Evolutionary conservation across 2,113 vertebrate species (phyloP), one percentile per base, ranked within the genome.

Genomic region (Aphyosemion australe): DNA sequence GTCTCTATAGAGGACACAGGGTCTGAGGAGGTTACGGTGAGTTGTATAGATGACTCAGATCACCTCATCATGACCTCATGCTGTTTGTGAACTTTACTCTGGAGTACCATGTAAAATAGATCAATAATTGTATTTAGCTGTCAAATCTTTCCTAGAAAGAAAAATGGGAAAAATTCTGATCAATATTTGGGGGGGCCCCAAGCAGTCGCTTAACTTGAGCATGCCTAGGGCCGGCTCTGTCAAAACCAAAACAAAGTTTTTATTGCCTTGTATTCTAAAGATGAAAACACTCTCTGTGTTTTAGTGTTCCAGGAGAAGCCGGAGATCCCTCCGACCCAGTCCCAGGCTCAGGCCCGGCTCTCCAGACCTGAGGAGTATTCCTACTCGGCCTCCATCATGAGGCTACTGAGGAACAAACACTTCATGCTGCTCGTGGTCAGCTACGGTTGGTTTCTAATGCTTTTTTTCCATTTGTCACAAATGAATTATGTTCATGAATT

Each of bases 241-340:
- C n/a, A 32, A 3, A 5, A 5, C 32, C 32, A 32, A 32, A 32
- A 32, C 32, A 32, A 32, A 32, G 32, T 32, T 32, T 10, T 37
- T 37, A 10, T 37, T 37, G 7, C 9, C 34, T 0, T 37, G 6
- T 37, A 37, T 37, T 8, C 34, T 37, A 37, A 37, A 37, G 7
- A 2, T 37, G 34, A 3, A 37, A 18, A 19, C 12, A 31, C 50
- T 18, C 5, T 75, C 18, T 82, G 7, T 82, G 21, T 21, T 73
- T 16, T 76, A 99, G 97, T 96, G 3, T 99, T 99, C 86, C 93
- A 94, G 87, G 95, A 98, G 70, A 94, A 90, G 80, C 97, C 97
- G 1, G 88, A 61, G 0, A 16, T 94, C 51, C 94, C 97, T 12
- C 97, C 97, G 0, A 94, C 93, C 45, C 93, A 84, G 82, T 94